phyloP scores from a whole-genome alignment of 2,888 invertebrate species.

The Fragum whitleyi region DNA sequence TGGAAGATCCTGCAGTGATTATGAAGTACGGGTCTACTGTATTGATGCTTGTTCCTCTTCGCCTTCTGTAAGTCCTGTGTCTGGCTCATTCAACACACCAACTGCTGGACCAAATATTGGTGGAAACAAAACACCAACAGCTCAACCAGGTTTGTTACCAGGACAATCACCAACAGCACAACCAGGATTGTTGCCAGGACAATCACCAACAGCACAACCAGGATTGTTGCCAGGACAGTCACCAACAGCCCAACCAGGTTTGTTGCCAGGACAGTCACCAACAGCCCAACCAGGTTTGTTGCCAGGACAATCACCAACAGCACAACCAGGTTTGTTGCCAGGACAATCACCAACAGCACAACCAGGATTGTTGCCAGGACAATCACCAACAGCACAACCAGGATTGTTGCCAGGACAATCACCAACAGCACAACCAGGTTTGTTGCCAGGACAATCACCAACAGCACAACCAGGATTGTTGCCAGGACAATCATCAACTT shows the following conservation, averaged over 20 bases:
- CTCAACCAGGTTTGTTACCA: constrained; percentile 27
- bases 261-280: constrained; percentile 33
- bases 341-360: constrained; percentile 48
- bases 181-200: constrained; percentile 33
- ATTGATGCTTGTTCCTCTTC: constrained; percentile 76
- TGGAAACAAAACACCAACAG: constrained; percentile 43
- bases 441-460: constrained; percentile 43
- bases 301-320: constrained; percentile 53
- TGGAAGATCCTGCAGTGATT: constrained; percentile 75
- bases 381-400: constrained; percentile 56
- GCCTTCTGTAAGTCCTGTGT: not conserved
- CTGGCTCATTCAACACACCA: constrained; percentile 37
- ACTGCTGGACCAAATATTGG: constrained; percentile 37
- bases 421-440: constrained; percentile 42
- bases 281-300: constrained; percentile 37
- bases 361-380: constrained; percentile 36
- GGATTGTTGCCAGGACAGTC: constrained; percentile 35
- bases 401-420: constrained; percentile 31
- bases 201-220: constrained; percentile 53
- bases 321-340: constrained; percentile 41
- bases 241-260: constrained; percentile 46
- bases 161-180: constrained; percentile 51
- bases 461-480: constrained; percentile 48
- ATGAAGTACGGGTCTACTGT: constrained; percentile 83
- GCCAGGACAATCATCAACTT: constrained; percentile 54